Conservation (phyloP, 2,888 invertebrate genomes). For the Cryptocheilus praepositus region DNA sequence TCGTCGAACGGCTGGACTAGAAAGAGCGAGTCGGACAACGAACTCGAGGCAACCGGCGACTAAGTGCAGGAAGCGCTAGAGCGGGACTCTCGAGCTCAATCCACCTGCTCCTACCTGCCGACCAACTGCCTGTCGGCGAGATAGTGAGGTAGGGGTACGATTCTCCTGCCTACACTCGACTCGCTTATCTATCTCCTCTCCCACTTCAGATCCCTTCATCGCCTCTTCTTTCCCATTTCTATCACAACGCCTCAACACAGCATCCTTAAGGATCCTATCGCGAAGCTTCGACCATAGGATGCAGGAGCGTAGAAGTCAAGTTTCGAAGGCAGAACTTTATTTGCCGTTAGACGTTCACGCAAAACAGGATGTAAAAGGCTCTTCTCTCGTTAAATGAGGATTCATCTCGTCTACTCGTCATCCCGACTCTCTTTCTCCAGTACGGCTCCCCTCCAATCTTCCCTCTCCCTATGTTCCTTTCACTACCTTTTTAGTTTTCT, state of each 20-base stretch:
- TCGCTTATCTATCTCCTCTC: conserved; percentile 2
- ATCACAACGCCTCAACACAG: no score
- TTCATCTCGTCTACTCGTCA: not conserved
- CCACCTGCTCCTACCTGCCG: conserved; percentile 51
- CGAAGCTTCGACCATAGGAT: no score
- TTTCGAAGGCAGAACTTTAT: conserved; percentile 20
- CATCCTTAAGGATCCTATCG: no score
- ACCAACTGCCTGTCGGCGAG: conserved; percentile 34
- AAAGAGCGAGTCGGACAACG: conserved; percentile 64
- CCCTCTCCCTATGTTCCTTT: no score
- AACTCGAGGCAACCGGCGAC: conserved; percentile 63
- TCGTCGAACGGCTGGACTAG: no score
- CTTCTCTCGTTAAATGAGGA: conserved; percentile 1
- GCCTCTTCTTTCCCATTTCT: no score
- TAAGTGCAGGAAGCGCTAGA: conserved; percentile 54
- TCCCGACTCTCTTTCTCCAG: no score
- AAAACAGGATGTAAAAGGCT: conserved; percentile 32
- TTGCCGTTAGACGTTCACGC: conserved; percentile 37
- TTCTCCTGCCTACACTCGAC: conserved; percentile 34
- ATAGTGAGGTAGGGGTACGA: conserved; percentile 46
- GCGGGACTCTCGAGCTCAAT: conserved; percentile 53
- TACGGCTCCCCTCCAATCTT: no score
- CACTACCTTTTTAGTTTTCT: no score
- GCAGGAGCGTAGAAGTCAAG: no score
- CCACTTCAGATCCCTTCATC: not conserved